These are phyloP conservation scores for Ectropis crepuscularia DNA, from an alignment of 2,888 invertebrate genomes.

Conservation along the genomic window DNA sequence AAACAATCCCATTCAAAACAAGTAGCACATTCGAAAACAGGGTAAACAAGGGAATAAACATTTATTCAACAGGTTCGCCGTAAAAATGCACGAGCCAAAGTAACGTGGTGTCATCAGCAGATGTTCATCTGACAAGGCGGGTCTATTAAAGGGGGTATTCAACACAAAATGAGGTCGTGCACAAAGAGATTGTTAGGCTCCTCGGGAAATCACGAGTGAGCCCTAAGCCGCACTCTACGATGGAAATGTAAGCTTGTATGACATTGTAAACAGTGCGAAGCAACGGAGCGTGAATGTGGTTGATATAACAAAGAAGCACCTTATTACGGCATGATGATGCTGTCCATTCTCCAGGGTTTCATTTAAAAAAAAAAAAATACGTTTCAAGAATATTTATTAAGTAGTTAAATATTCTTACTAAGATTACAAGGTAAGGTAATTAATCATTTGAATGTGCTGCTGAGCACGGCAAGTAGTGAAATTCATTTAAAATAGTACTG, in stretches of 20 bases:
- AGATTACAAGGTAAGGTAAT: no score
- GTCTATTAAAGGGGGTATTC: constrained; percentile 62
- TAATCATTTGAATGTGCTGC: no score
- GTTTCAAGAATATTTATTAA: background rate
- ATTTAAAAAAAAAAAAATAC: no score
- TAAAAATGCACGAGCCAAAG: constrained; percentile 36
- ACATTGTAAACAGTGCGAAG: constrained; percentile 12
- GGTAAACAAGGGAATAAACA: constrained; percentile 26
- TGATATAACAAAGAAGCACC: background rate
- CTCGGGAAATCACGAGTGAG: constrained; percentile 67
- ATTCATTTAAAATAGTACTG: no score
- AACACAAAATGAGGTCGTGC: constrained; percentile 72
- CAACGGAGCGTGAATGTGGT: background rate
- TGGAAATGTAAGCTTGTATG: constrained; percentile 27
- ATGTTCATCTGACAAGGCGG: constrained; percentile 58
- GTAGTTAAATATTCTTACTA: no score
- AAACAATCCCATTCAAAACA: constrained; percentile 18
- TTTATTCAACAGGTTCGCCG: constrained; percentile 33
- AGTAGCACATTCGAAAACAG: constrained; percentile 19
- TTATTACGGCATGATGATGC: background rate
- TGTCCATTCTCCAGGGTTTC: background rate
- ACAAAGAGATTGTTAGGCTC: constrained; percentile 73
- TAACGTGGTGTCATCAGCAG: constrained; percentile 48
- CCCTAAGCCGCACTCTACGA: constrained; percentile 23
- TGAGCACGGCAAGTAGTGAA: no score